These are phyloP conservation scores for Machimus atricapillus DNA, from an alignment of 2,888 invertebrate genomes.

Conservation along the genomic window DNA sequence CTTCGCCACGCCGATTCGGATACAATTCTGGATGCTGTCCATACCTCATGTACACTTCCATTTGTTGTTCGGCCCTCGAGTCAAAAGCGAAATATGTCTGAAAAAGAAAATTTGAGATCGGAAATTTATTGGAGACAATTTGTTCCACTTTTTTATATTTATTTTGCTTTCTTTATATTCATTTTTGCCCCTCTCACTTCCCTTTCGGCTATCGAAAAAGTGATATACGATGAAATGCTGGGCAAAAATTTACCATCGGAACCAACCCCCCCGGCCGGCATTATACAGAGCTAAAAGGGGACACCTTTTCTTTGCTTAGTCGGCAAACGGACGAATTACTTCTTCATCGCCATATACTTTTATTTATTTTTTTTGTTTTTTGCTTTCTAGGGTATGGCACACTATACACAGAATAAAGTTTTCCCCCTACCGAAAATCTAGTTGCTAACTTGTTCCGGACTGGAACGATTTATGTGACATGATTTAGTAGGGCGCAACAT, in stretches of 20 bases:
- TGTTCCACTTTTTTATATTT: constrained; percentile 4
- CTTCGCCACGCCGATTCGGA: constrained; percentile 87
- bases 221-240: constrained; percentile 19
- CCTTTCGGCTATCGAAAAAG: neutral
- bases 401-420: neutral
- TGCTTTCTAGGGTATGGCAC: neutral
- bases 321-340: constrained; percentile 16
- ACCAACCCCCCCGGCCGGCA: neutral
- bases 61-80: constrained; percentile 88
- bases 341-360: neutral
- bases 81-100: constrained; percentile 82
- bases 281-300: neutral
- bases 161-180: neutral
- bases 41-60: constrained; percentile 87
- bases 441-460: neutral
- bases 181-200: neutral
- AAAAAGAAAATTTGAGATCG: constrained; percentile 44
- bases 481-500: neutral
- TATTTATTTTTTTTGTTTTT: too few relatives aligned
- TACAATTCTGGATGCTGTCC: constrained; percentile 94
- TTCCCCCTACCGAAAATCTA: neutral
- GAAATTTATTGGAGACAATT: constrained; percentile 32
- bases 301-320: constrained; percentile 33
- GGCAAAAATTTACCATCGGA: neutral
- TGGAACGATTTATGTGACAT: neutral